Evolutionary conservation across 35 echinoderm and acorn worm species (phyloP).

Genomic region (Lytechinus pictus): DNA sequence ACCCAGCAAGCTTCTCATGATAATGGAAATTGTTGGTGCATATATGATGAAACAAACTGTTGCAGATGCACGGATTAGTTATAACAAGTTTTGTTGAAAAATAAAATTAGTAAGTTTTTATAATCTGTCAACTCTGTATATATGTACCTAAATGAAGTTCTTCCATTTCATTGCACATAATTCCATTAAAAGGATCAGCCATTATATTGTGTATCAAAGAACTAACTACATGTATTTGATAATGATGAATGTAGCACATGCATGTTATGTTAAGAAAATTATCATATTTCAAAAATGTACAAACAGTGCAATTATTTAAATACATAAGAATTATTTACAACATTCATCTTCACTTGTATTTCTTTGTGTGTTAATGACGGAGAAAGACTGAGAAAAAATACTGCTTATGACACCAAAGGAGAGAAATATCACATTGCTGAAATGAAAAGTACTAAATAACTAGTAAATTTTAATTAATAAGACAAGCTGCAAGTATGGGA

Average conservation of each 20-base stretch:
- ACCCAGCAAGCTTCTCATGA: too few species aligned
- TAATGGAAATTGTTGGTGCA: too few species aligned
- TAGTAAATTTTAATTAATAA: too few species aligned
- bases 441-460: too few species aligned
- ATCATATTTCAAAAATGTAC: neutral
- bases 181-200: neutral
- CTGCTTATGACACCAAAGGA: neutral
- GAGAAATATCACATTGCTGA: neutral
- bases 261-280: neutral
- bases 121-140: neutral
- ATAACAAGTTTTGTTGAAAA: too few species aligned
- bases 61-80: too few species aligned
- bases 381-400: neutral
- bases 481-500: too few species aligned
- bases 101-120: too few species aligned
- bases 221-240: neutral
- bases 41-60: too few species aligned
- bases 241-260: neutral
- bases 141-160: neutral
- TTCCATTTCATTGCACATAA: neutral
- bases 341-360: neutral
- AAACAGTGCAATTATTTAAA: neutral
- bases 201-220: neutral
- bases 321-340: neutral
- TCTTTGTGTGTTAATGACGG: neutral